Base-by-base conservation (phyloP, 2,797 vertebrate species). In the Phrynocephalus forsythii region DNA sequence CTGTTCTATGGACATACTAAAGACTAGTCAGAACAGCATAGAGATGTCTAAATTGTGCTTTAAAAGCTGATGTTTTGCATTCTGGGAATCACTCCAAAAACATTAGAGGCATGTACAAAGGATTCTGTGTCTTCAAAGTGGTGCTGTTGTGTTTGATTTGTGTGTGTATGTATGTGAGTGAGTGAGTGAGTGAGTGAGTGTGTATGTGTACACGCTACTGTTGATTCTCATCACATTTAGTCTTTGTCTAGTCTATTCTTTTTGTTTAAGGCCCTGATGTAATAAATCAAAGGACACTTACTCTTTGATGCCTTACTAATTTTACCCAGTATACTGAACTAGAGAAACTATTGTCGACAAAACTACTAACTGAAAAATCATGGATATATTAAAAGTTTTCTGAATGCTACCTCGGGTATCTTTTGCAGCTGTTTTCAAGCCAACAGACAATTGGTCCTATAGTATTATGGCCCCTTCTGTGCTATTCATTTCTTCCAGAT, bases 11-110 rank as follows among this genome's bases (percentile, higher is more conserved):
- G 8, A 83, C 90, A 24, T 79, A n/a, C 79, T 90, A 68, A 79
- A 81, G 86, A 76, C 68, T 66, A 85, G 88, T 87, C 83, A 89
- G 89, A 85, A 5, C 81, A 88, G 72, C 33, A 0, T 0, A 91
- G 63, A 78, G 84, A 67, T 30, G 28, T 72, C 81, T 86, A 81
- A 88, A 90, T 66, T 84, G 75, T 69, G 18, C 71, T 1, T 83
- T 56, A 86, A 89, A 87, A 63, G 16, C 38, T 90, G 81, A 13
- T 94, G 87, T 90, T 83, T 78, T 91, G 79, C 69, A 78, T 81
- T 93, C 63, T 69, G 88, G 91, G 91, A 92, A 92, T 84, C 60
- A 66, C 75, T 88, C 83, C 77, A 73, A 78, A 73, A 73, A 75
- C 38, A 16, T 82, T 91, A 85, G 82, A 83, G 73, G 1, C 83